A percentile compares a stretch with the other conserved stretches of the same genome.
Evolutionary conservation across 2,113 vertebrate genomes (phyloP).

Genomic region (Ictalurus furcatus): DNA sequence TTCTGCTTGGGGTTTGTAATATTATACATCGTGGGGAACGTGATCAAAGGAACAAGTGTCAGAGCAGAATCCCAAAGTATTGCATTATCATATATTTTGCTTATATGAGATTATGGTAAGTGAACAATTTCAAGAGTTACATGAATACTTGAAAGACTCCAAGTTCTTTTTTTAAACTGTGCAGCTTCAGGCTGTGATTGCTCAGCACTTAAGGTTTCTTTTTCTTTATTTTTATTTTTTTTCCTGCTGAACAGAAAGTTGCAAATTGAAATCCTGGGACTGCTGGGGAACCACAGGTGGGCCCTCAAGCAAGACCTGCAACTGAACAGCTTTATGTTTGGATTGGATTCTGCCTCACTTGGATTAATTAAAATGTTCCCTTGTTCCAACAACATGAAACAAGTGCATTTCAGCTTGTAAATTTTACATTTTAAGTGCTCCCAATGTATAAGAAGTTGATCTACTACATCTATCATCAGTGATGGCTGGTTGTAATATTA

Average conservation of each 20-base stretch:
- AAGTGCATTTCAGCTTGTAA: background rate
- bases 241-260: background rate
- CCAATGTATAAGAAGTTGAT: background rate
- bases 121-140: background rate
- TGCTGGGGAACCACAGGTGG: background rate
- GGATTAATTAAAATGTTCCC: conserved; percentile 1
- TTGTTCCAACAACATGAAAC: background rate
- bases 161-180: background rate
- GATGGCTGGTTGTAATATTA: background rate
- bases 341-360: background rate
- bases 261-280: conserved; percentile 5
- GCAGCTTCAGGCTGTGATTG: background rate
- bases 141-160: conserved; percentile 4
- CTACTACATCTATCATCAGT: too few relatives aligned
- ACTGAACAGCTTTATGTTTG: background rate
- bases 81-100: conserved; percentile 24
- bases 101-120: background rate
- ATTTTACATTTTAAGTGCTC: background rate
- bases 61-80: background rate
- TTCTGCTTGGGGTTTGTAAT: background rate
- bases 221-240: background rate
- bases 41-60: conserved; percentile 26
- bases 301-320: background rate
- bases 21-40: conserved; percentile 3
- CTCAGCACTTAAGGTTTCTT: conserved; percentile 1